These are phyloP conservation scores for mouse (Mus musculus) DNA, from an alignment of 2,113 vertebrate species.

Conservation along the genomic window DNA sequence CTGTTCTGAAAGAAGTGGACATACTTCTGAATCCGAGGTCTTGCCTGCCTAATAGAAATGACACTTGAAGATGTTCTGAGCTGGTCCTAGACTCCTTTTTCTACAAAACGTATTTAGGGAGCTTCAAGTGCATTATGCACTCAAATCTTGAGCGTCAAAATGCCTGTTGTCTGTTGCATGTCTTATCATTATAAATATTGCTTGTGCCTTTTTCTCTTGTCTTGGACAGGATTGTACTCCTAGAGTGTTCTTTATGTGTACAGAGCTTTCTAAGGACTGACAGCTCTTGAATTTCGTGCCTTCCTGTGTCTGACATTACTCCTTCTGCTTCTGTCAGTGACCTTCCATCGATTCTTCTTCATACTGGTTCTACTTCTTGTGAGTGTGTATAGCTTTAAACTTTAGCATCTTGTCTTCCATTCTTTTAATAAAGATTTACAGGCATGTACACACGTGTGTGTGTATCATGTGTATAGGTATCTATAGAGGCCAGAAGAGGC, in stretches of 20 bases:
- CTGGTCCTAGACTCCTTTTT: background rate
- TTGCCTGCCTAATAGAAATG: background rate
- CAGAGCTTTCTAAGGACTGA: background rate
- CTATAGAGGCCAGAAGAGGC: background rate
- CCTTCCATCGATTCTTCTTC: background rate
- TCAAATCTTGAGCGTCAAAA: background rate
- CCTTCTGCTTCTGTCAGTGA: background rate
- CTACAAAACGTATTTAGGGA: background rate
- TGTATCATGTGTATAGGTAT: background rate
- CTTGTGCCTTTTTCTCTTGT: background rate
- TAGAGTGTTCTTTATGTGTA: background rate
- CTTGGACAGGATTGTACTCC: background rate
- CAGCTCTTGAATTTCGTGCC: background rate
- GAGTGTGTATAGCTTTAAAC: background rate
- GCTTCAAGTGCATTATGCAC: background rate
- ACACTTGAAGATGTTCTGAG: background rate
- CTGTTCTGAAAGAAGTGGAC: background rate
- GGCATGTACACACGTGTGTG: background rate
- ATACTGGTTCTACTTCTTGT: background rate
- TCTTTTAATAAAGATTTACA: background rate
- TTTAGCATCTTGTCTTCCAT: background rate
- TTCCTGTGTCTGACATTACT: background rate
- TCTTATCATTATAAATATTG: background rate
- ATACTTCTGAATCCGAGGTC: background rate
- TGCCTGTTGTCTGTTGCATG: background rate